phyloP scores from a whole-genome alignment of 2,113 vertebrate genomes.

The Oophaga pumilio region DNA sequence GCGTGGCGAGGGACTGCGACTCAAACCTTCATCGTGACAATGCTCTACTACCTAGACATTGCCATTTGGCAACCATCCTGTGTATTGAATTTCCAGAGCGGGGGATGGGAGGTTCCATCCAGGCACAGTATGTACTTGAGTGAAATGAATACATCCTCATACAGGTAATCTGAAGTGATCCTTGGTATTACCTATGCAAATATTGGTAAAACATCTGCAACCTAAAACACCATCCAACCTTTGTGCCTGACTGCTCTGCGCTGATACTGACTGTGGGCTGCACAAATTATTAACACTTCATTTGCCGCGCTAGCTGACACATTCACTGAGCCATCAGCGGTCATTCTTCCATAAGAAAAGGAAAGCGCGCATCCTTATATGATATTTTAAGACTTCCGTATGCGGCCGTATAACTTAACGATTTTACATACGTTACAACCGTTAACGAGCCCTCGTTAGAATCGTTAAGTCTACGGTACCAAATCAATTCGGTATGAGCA shows the following conservation, averaged over 20 bases:
- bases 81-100: slow-evolving; percentile 1
- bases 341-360: slow-evolving; percentile 9
- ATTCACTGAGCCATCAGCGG: background rate
- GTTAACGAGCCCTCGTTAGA: background rate
- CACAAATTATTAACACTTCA: slow-evolving; percentile 27
- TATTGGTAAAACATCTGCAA: slow-evolving; percentile 41
- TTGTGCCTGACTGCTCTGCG: slow-evolving; percentile 25
- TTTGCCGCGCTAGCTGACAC: slow-evolving; percentile 14
- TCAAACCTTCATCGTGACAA: slow-evolving; percentile 53
- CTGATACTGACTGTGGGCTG: slow-evolving; percentile 4
- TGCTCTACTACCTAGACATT: slow-evolving; percentile 35
- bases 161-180: slow-evolving; percentile 19
- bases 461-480: background rate
- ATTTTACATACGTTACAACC: background rate
- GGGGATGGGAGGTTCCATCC: slow-evolving; percentile 10
- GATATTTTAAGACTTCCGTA: background rate
- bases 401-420: background rate
- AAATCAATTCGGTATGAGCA: background rate
- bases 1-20: slow-evolving; percentile 14
- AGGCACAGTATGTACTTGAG: slow-evolving; percentile 41
- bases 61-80: slow-evolving; percentile 40
- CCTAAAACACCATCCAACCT: slow-evolving; percentile 22
- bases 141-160: slow-evolving; percentile 39
- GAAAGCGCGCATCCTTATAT: background rate
- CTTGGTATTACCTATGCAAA: slow-evolving; percentile 48